These are phyloP conservation scores for Aporrectodea caliginosa DNA, from an alignment of 1,140 invertebrate genomes.

Conservation along the genomic window DNA sequence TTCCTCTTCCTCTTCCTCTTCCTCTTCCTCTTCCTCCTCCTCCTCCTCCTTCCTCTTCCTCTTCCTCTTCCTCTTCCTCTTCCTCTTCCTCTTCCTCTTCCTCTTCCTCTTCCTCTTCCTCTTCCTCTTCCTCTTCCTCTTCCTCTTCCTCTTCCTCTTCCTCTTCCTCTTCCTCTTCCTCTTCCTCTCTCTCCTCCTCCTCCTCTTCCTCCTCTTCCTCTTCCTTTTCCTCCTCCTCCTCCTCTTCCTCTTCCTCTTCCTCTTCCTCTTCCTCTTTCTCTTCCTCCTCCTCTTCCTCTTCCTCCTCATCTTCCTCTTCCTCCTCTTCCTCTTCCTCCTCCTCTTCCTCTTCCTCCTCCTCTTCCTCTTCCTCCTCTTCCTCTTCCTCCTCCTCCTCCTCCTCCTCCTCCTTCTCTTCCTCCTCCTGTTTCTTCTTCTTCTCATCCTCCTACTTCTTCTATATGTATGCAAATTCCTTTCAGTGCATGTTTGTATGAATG, in stretches of 20 bases:
- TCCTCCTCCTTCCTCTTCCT: too few relatives aligned
- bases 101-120: too few relatives aligned
- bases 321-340: not conserved
- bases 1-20: too few relatives aligned
- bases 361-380: not conserved
- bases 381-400: not conserved
- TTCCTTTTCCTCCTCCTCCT: not conserved
- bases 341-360: not conserved
- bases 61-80: too few relatives aligned
- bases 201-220: too few relatives aligned
- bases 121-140: too few relatives aligned
- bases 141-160: too few relatives aligned
- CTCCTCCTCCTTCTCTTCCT: not conserved
- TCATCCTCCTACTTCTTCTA: not conserved
- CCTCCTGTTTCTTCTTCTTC: not conserved
- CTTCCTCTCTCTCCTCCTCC: too few relatives aligned
- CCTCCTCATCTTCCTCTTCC: not conserved
- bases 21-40: too few relatives aligned
- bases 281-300: not conserved
- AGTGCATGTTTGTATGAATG: too few relatives aligned
- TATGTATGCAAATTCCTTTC: not conserved
- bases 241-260: not conserved
- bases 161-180: too few relatives aligned
- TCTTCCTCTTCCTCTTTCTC: not conserved
- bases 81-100: too few relatives aligned